phyloP scores from a whole-genome alignment of 2,113 vertebrate species.

The Nibea coibor region DNA sequence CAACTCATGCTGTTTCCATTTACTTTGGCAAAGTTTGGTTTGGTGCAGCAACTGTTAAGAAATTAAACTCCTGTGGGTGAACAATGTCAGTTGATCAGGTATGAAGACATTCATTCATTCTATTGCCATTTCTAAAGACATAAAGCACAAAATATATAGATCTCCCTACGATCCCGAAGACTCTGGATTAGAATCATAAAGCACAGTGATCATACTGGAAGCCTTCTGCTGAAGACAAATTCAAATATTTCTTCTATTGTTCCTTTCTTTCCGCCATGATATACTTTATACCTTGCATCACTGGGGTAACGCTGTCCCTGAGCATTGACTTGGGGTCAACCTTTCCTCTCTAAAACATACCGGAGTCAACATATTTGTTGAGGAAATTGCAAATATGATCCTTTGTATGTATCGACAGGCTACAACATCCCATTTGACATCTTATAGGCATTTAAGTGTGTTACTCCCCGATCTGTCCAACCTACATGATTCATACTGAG shows the following conservation, averaged over 20 bases:
- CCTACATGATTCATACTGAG: constrained; percentile 1
- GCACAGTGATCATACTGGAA: constrained; percentile 75
- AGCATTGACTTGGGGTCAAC: constrained; percentile 68
- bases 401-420: neutral
- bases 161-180: constrained; percentile 39
- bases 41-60: constrained; percentile 25
- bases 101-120: constrained; percentile 60
- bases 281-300: constrained; percentile 53
- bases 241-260: constrained; percentile 13
- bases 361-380: constrained; percentile 16
- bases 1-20: constrained; percentile 47
- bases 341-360: constrained; percentile 43
- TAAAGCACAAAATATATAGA: constrained; percentile 42
- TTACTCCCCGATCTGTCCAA: neutral
- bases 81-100: constrained; percentile 18
- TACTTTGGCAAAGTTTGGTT: constrained; percentile 63
- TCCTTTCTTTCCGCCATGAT: constrained; percentile 7
- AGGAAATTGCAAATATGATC: constrained; percentile 32
- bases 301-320: constrained; percentile 67
- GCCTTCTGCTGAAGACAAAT: constrained; percentile 39
- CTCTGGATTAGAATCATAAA: constrained; percentile 57
- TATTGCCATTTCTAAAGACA: constrained; percentile 64
- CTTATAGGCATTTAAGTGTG: constrained; percentile 7
- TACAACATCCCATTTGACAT: constrained; percentile 3
- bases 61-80: constrained; percentile 9